Evolutionary conservation across 2,113 vertebrate genomes (phyloP).

Genomic region (Lycocorax pyrrhopterus): DNA sequence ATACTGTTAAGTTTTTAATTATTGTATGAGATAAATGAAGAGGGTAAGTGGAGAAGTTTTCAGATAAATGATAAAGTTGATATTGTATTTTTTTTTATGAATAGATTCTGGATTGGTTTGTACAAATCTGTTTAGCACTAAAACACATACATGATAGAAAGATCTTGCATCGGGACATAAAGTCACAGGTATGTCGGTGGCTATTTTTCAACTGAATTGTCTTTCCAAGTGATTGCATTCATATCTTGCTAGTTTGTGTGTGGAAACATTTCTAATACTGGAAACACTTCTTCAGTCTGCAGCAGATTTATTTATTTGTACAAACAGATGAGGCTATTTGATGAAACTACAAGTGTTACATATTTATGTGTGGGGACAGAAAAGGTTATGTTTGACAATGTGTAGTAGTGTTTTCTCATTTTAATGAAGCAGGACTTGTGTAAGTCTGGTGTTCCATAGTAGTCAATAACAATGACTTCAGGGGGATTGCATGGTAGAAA

Average conservation of each 20-base stretch:
- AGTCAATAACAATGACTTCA: neutral
- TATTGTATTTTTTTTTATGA: neutral
- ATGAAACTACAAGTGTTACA: neutral
- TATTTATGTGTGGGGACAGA: neutral
- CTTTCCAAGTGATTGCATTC: neutral
- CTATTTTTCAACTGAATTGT: neutral
- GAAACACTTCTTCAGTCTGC: neutral
- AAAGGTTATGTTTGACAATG: neutral
- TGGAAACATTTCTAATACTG: neutral
- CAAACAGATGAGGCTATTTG: neutral
- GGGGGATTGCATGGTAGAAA: neutral
- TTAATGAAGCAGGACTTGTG: neutral
- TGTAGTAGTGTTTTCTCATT: neutral
- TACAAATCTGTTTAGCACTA: conserved; percentile 94
- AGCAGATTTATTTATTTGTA: neutral
- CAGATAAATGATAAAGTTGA: neutral
- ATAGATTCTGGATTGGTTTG: conserved; percentile 97
- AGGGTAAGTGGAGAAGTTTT: neutral
- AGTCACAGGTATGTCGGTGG: conserved; percentile 87
- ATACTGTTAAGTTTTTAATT: neutral
- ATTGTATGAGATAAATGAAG: neutral
- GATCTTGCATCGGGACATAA: conserved; percentile 97
- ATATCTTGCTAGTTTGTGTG: neutral
- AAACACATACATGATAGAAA: conserved; percentile 96
- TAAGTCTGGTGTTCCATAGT: neutral